Base-by-base conservation (phyloP, 2,113 vertebrate genomes). In the Takifugu bimaculatus region DNA sequence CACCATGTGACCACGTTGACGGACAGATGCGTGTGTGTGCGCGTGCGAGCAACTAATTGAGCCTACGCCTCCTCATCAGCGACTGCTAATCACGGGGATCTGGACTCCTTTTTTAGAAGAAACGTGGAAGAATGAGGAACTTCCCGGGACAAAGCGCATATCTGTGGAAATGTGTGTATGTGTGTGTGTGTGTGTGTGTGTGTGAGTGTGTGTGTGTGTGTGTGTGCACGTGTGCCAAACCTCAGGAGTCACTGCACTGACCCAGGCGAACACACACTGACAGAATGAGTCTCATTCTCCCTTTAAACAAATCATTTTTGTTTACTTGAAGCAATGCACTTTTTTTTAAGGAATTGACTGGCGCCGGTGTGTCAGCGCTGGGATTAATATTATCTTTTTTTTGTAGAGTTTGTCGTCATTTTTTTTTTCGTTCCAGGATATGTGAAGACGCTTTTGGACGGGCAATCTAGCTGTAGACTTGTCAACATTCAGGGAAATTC, bases 251-350 rank as follows among this genome's bases (percentile, higher is more conserved):
- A 42, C 70, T 63, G 72, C 79, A 63, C 83, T 77, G 61, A 71
- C 63, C 70, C 78, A 42, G 70, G 67, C 78, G 81, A 29, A 28
- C 29, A 11, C 70, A 79, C 79, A 80, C 65, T 58, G 68, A 85
- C 56, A 28, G 53, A 74, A 66, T 28, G 57, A 71, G 57, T 59
- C 58, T 56, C 50, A 56, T 58, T 67, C 53, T 64, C 72, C 74
- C 77, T 82, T 85, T 79, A 83, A 82, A 79, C 35, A 83, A 77
- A 80, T 78, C 25, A 51, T 83, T 87, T 83, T 90, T 85, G 90
- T 89, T 88, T 47, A 89, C 89, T 90, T 89, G 88, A 90, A 89
- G 82, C 57, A 83, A 88, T 88, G 90, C 87, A 90, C 90, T 90
- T 90, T 90, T 87, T 70, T 26, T n/a, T 64, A 63, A 70, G 43